Percentiles rank a stretch among this genome's conserved stretches.
phyloP scores from a whole-genome alignment of 2,888 invertebrate genomes.

The Glyphotaelius pellucidus region DNA sequence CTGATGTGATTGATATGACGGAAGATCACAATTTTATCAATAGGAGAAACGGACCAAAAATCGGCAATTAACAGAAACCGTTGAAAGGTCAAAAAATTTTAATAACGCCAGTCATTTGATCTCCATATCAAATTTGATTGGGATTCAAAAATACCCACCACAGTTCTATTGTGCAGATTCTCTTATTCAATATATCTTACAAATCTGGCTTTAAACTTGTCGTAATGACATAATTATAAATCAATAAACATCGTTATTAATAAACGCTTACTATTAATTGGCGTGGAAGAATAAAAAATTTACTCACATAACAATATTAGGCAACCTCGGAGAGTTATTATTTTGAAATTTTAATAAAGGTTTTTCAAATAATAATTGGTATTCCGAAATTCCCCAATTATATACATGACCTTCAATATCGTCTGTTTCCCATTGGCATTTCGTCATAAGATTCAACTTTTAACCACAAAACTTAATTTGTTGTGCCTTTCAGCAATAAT shows the following conservation, averaged over 20 bases:
- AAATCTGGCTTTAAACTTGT: background rate
- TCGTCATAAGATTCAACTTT: background rate
- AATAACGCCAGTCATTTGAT: too few species aligned
- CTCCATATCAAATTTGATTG: too few species aligned
- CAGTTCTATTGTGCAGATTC: background rate
- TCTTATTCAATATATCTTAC: background rate
- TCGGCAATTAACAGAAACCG: too few species aligned
- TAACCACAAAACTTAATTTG: background rate
- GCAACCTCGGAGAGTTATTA: background rate
- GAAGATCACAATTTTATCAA: too few species aligned
- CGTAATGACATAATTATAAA: slow-evolving; percentile 2
- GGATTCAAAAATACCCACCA: too few species aligned
- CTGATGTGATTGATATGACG: too few species aligned
- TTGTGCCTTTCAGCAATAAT: background rate
- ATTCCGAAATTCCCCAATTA: background rate
- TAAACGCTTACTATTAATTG: background rate
- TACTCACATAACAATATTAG: background rate
- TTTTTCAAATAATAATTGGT: slow-evolving; percentile 14
- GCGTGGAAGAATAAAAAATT: background rate
- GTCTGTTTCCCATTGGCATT: background rate
- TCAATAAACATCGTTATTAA: background rate
- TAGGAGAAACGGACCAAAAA: too few species aligned
- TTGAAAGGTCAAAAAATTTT: too few species aligned
- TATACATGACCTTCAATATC: background rate
- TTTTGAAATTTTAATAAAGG: slow-evolving; percentile 13